Evolutionary conservation across 2,888 invertebrate genomes (phyloP).

Genomic region (Drosophila rubida): DNA sequence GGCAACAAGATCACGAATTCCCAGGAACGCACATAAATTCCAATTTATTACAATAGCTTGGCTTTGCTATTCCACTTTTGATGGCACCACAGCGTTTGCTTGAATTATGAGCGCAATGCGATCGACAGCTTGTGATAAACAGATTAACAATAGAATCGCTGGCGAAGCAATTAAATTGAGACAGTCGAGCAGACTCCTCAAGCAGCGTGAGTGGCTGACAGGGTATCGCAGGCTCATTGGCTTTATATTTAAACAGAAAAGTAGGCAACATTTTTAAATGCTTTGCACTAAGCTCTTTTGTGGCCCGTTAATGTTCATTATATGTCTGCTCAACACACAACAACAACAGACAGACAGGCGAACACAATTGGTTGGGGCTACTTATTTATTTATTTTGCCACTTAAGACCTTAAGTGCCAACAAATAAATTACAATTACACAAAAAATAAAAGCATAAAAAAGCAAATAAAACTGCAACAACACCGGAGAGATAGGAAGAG

Average conservation of each 20-base stretch:
- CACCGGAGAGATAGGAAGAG: slow-evolving; percentile 4
- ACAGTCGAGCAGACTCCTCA: background rate
- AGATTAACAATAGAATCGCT: no score
- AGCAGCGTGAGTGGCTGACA: background rate
- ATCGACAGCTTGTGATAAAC: no score
- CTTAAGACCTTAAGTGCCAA: slow-evolving; percentile 62
- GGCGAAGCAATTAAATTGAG: no score
- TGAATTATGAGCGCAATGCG: no score
- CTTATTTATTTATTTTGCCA: slow-evolving; percentile 63
- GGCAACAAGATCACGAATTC: background rate
- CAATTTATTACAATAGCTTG: background rate
- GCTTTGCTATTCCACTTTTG: background rate
- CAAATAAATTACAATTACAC: slow-evolving; percentile 63
- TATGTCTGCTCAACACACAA: slow-evolving; percentile 5
- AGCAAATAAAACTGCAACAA: slow-evolving; percentile 15
- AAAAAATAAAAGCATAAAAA: slow-evolving; percentile 22
- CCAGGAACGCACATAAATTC: background rate
- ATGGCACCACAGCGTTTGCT: no score
- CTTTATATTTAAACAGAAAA: slow-evolving; percentile 11
- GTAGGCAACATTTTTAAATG: slow-evolving; percentile 27
- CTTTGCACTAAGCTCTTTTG: slow-evolving; percentile 30
- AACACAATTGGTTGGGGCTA: slow-evolving; percentile 3
- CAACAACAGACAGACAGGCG: background rate
- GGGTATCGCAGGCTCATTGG: background rate
- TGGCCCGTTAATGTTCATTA: slow-evolving; percentile 37